Percentiles rank a stretch among this genome's conserved stretches.
These are phyloP conservation scores for Moxostoma hubbsi DNA, from an alignment of 2,797 vertebrate genomes.

Conservation along the genomic window DNA sequence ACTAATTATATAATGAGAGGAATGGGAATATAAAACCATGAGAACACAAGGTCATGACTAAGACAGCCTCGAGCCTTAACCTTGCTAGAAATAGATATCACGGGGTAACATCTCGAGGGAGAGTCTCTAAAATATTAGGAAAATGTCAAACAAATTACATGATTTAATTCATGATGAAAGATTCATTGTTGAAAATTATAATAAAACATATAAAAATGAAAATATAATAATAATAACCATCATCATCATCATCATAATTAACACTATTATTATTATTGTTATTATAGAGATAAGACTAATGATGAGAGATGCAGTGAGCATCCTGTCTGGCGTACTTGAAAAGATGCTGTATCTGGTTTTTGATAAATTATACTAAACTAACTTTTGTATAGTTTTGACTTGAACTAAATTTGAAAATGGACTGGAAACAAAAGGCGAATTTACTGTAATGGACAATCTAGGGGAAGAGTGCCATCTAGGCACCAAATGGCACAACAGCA, in stretches of 20 bases:
- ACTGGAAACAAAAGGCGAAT: constrained; percentile 35
- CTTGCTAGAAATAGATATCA: constrained; percentile 43
- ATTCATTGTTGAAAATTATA: not conserved
- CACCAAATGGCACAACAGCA: constrained; percentile 27
- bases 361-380: not conserved
- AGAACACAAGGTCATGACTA: constrained; percentile 42
- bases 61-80: constrained; percentile 24
- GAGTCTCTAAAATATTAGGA: not conserved
- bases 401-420: constrained; percentile 29
- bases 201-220: too few relatives aligned
- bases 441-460: constrained; percentile 12
- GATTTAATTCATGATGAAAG: constrained; percentile 6
- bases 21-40: constrained; percentile 45
- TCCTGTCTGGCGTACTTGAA: constrained; percentile 8
- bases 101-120: constrained; percentile 26
- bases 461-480: constrained; percentile 55
- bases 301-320: not conserved
- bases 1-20: constrained; percentile 41
- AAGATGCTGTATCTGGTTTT: not conserved
- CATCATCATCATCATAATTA: too few relatives aligned
- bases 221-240: too few relatives aligned
- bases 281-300: not conserved
- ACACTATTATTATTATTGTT: too few relatives aligned
- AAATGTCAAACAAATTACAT: constrained; percentile 31
- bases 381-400: constrained; percentile 5